Base-by-base conservation (phyloP, 1,140 invertebrate genomes). In the Euura saliciscinereae region DNA sequence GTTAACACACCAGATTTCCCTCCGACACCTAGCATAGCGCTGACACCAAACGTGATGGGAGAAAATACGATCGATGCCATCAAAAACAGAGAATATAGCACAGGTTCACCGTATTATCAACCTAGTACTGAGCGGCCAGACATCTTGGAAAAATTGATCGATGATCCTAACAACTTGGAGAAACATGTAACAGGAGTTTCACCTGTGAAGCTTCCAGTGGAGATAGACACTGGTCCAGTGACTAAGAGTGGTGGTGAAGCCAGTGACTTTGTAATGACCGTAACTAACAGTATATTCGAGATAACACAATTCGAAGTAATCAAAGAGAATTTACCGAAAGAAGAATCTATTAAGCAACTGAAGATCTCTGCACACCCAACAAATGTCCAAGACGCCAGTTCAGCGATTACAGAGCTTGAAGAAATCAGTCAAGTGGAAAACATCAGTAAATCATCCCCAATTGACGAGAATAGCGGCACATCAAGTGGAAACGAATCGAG, bases 281-380 rank as follows among this genome's bases (percentile, higher is more conserved):
- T 59, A 8, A 44, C 43, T n/a, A 75, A n/a, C 6, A 8, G 51
- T 59, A 59, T 66, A 67, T 45, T 80, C 6, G 84, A 85, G 70
- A 85, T 87, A 43, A 85, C 82, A n/a, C 83, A 87, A 11, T 87
- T 86, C 44, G 84, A 86, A 73, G 85, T 87, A 1, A 85, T 87
- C 0, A 87, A 87, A 66, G 85, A 84, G 44, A 86, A 87, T 73
- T 71, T 86, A 3, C 78, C 84, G 0, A 84, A 78, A 67, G 82
- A 85, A 59, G 83, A 84, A 42, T 79, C 83, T 6, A 78, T 80
- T 43, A 85, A 82, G 44, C 84, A 85, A 66, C 66, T 86, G 3
- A 83, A 82, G 75, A 84, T 85, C 71, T 80, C 84, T 0, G 71
- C 76, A 0, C 78, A 64, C 44, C 51, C 80, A 0, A 80, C 78